Conservation (phyloP, 2,797 vertebrate species). For the Furcifer pardalis region DNA sequence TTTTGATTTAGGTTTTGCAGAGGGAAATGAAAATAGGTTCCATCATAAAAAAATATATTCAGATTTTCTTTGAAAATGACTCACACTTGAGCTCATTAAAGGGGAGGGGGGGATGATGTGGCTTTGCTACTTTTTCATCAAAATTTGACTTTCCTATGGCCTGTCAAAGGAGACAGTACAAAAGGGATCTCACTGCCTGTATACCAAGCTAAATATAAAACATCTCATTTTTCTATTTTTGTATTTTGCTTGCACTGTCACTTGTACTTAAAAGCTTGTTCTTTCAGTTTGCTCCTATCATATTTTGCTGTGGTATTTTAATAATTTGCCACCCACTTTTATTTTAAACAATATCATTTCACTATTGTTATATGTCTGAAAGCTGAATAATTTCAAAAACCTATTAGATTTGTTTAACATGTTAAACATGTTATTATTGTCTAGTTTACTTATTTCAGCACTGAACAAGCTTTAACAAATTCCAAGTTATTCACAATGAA, state of each 20-base stretch:
- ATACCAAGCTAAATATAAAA: constrained; percentile 61
- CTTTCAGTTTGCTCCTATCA: constrained; percentile 17
- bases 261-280: constrained; percentile 28
- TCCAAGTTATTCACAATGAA: constrained; percentile 4
- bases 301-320: constrained; percentile 24
- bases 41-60: not conserved
- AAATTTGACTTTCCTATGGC: constrained; percentile 16
- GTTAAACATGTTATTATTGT: not conserved
- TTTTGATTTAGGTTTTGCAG: constrained; percentile 19
- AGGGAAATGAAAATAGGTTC: not conserved
- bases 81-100: constrained; percentile 11
- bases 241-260: constrained; percentile 55
- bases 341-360: no score
- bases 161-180: constrained; percentile 55
- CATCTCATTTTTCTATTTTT: constrained; percentile 58
- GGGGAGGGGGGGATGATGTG: constrained; percentile 18
- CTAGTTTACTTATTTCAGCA: not conserved
- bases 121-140: not conserved
- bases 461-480: not conserved
- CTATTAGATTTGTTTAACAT: no score
- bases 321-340: not conserved
- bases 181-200: constrained; percentile 57
- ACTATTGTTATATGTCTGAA: no score
- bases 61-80: constrained; percentile 30
- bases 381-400: no score